phyloP scores from a whole-genome alignment of 2,797 vertebrate genomes.

The Manis javanica region DNA sequence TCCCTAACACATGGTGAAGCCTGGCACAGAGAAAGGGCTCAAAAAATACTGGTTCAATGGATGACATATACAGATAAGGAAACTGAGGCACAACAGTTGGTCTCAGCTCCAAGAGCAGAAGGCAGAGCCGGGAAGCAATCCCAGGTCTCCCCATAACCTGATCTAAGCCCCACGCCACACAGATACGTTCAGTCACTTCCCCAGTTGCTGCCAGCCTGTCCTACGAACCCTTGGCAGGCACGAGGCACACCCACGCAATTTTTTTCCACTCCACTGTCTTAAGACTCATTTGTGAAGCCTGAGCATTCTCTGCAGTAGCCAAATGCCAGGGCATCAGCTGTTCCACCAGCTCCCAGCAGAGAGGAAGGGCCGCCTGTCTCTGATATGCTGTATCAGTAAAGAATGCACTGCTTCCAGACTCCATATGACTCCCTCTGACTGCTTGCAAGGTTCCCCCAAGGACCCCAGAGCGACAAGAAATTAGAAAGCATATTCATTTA shows the following conservation, averaged over 20 bases:
- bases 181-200: not conserved
- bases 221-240: not conserved
- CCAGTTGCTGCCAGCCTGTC: not conserved
- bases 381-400: not conserved
- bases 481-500: not conserved
- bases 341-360: not conserved
- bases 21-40: not conserved
- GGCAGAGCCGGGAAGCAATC: not conserved
- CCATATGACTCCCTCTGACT: not conserved
- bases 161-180: rapidly evolving
- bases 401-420: not conserved
- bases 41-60: not conserved
- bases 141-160: not conserved
- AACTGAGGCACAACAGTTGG: not conserved
- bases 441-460: not conserved
- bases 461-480: not conserved
- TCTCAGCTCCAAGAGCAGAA: not conserved
- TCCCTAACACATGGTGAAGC: not conserved
- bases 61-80: not conserved
- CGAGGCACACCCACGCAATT: rapidly evolving
- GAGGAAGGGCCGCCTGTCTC: not conserved
- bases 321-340: not conserved
- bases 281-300: not conserved
- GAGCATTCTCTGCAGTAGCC: not conserved
- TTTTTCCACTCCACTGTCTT: not conserved